Base-by-base conservation (phyloP, 2,797 vertebrate species). In the Cyprinodon diabolis region DNA sequence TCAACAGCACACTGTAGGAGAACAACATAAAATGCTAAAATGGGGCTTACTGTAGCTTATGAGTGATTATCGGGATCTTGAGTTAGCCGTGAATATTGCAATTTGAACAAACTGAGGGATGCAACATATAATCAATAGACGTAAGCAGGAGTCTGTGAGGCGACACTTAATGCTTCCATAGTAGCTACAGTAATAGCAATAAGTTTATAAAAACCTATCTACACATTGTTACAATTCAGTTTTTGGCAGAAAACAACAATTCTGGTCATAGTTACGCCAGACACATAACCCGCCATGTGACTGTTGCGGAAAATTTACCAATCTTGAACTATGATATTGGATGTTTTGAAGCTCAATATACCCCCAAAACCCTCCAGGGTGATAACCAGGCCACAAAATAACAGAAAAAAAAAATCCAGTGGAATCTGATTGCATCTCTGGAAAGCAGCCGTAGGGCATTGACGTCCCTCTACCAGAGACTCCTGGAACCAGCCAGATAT, bases 11-110 rank as follows among this genome's bases (percentile, higher is more conserved):
- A 12, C 51, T 37, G 17, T n/a, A 54, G 49, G 65, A 40, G 49
- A 56, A 82, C 67, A 13, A 43, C 54, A 52, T 63, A 79, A 5
- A 81, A 78, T 10, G 51, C 45, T 72, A 69, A 45, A 58, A 49
- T 8, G 30, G 65, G 19, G 51, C 14, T 49, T 63, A 63, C 1
- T 7, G 58, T 10, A 68, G 17, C 57, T 54, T 57, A 30, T 6
- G 52, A 48, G 54, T 70, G 40, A 68, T 14, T 79, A 52, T 14
- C 68, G 52, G 30, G 54, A 62, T 58, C 78, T 71, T 71, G 70
- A 17, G 7, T 56, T 73, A 10, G 47, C 15, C 15, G 66, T 25
- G 51, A 47, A 17, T 73, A 17, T 25, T n/a, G 52, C 17, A 56
- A 13, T 48, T 66, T 56, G n/a, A 73, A 47, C 40, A 48, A 48